Evolutionary conservation across 2,888 invertebrate genomes (phyloP).

Genomic region (Caprella mutica): DNA sequence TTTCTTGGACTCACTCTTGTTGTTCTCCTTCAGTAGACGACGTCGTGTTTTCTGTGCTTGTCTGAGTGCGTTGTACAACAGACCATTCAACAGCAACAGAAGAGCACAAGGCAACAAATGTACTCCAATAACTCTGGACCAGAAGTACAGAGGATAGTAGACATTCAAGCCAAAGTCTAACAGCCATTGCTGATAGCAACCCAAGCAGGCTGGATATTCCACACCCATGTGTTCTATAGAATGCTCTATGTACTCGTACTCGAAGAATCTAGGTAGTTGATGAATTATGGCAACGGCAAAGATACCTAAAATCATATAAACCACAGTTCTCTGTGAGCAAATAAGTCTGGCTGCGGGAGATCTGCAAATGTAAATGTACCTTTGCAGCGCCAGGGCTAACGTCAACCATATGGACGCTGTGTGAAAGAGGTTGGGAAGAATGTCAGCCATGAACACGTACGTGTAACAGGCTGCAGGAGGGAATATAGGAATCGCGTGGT

Average conservation of each 20-base stretch:
- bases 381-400: constrained; percentile 74
- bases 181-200: constrained; percentile 57
- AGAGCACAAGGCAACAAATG: constrained; percentile 79
- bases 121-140: constrained; percentile 81
- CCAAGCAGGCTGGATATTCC: constrained; percentile 36
- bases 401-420: constrained; percentile 91
- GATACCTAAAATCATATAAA: constrained; percentile 65
- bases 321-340: constrained; percentile 56
- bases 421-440: constrained; percentile 79
- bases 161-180: constrained; percentile 53
- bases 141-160: constrained; percentile 70
- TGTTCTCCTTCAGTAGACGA: constrained; percentile 54
- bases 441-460: constrained; percentile 50
- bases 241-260: constrained; percentile 10
- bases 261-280: constrained; percentile 57
- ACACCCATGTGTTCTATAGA: constrained; percentile 28
- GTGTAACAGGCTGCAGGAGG: constrained; percentile 74
- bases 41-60: constrained; percentile 68
- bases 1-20: constrained; percentile 61
- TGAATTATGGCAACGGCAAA: constrained; percentile 66
- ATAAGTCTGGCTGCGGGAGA: constrained; percentile 72
- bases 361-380: constrained; percentile 91
- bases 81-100: constrained; percentile 73
- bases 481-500: constrained; percentile 56
- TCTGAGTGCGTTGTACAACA: constrained; percentile 73